Percentiles rank a stretch among this genome's conserved stretches.
Conservation (phyloP, 1,140 invertebrate genomes). For the Drosophila jambulina region DNA sequence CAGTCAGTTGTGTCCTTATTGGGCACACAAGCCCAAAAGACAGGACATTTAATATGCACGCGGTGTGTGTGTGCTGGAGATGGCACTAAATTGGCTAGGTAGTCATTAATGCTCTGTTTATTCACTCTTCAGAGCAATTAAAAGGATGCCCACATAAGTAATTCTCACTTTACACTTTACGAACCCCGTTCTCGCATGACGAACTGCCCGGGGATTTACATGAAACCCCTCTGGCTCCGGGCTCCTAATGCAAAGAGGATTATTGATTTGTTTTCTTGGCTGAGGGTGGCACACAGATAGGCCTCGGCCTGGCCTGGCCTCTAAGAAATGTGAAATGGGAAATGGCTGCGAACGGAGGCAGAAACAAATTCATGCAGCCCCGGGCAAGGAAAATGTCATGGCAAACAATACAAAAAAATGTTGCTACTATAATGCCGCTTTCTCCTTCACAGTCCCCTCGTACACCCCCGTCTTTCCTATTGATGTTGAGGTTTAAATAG, state of each 20-base stretch:
- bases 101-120: slow-evolving; percentile 61
- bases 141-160: slow-evolving; percentile 62
- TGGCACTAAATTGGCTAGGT: slow-evolving; percentile 47
- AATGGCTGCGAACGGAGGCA: slow-evolving; percentile 2
- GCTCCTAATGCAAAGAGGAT: slow-evolving; percentile 67
- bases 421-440: slow-evolving; percentile 13
- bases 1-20: slow-evolving; percentile 48
- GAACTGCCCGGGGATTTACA: slow-evolving; percentile 50
- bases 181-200: slow-evolving; percentile 19
- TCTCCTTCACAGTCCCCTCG: background rate
- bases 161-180: slow-evolving; percentile 41
- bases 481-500: slow-evolving; percentile 44
- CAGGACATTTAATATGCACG: slow-evolving; percentile 68
- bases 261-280: slow-evolving; percentile 68
- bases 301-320: slow-evolving; percentile 11
- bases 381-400: slow-evolving; percentile 62
- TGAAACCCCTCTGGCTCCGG: slow-evolving; percentile 47
- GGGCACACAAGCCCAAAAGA: slow-evolving; percentile 37
- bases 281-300: slow-evolving; percentile 14
- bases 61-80: slow-evolving; percentile 42
- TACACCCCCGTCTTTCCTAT: slow-evolving; percentile 7
- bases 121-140: slow-evolving; percentile 64
- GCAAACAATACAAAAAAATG: slow-evolving; percentile 38
- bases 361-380: slow-evolving; percentile 43
- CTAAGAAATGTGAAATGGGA: slow-evolving; percentile 21